Base-by-base conservation (phyloP, 2,797 vertebrate genomes). In the Phoebastria nigripes region DNA sequence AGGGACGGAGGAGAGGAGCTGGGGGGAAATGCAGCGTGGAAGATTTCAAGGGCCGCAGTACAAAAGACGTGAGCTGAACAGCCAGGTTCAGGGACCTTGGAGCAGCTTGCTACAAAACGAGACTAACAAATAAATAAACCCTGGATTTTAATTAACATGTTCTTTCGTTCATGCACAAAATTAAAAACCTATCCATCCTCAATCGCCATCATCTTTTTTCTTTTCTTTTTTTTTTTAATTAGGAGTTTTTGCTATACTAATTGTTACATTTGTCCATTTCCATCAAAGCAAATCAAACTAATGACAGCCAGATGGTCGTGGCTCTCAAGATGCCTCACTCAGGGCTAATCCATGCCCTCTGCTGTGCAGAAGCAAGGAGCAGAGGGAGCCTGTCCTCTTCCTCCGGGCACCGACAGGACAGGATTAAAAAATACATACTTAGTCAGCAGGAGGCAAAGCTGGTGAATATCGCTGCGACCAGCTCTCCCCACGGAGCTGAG, bases 181-280 rank as follows among this genome's bases (percentile, higher is more conserved):
- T 87, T 69, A 79, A 96, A 97, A 96, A n/a, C 76, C 18, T 35
- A 79, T 90, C 82, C 25, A 29, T 55, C 35, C 35, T 94, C 6
- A 11, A 51, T 76, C 39, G 39, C 12, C 16, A 10, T 46, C 2
- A 15, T 69, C 0, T 42, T 78, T 73, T 33, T 52, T 72, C 2
- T 17, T 33, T 85, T 22, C 66, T 33, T 69, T 37, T 37, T 37
- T 86, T 25, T 89, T 94, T 92, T 90, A 96, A 97, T 96, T 94
- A 97, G 81, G 82, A 96, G 51, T 3, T 87, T 98, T 97, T 96
- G 31, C 72, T 91, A 18, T 55, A 52, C 76, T 97, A 94, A 98
- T 96, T 94, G 24, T 95, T 94, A 88, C 70, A 94, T 97, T 97
- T 97, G 90, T 97, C 95, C 80, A 82, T 91, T 96, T 96, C 73